A percentile compares a stretch with the other conserved stretches of the same genome.
These are phyloP conservation scores for Horisme vitalbata DNA, from an alignment of 2,888 invertebrate species.

Conservation along the genomic window DNA sequence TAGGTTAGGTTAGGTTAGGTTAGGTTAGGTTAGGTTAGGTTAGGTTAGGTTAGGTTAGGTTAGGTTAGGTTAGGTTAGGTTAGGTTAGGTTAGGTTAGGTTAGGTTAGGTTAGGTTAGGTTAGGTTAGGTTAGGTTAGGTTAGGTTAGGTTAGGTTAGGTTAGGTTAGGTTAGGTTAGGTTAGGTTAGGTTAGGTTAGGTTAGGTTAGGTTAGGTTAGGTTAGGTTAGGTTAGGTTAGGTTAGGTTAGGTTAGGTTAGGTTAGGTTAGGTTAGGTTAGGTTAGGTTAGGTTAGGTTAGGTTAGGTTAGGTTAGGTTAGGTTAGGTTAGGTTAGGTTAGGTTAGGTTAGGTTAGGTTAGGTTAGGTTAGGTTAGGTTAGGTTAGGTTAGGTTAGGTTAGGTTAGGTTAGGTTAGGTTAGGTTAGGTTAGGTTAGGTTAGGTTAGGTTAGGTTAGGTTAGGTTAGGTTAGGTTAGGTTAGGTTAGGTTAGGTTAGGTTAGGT, in stretches of 20 bases:
- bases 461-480: constrained; percentile 15
- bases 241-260: constrained; percentile 37
- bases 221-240: constrained; percentile 28
- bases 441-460: constrained; percentile 22
- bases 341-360: constrained; percentile 32
- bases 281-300: constrained; percentile 22
- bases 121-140: constrained; percentile 34
- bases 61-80: constrained; percentile 25
- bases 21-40: constrained; percentile 28
- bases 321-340: constrained; percentile 22
- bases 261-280: constrained; percentile 27
- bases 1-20: constrained; percentile 32
- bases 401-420: constrained; percentile 23
- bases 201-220: constrained; percentile 18
- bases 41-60: constrained; percentile 27
- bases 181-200: constrained; percentile 30
- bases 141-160: constrained; percentile 32
- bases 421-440: constrained; percentile 22
- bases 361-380: constrained; percentile 35
- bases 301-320: constrained; percentile 24
- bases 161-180: constrained; percentile 34
- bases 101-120: constrained; percentile 32
- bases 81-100: constrained; percentile 30
- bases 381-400: constrained; percentile 35
- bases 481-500: constrained; percentile 1